Evolutionary conservation across 2,113 vertebrate genomes (phyloP).

Genomic region (Tragulus kanchil): DNA sequence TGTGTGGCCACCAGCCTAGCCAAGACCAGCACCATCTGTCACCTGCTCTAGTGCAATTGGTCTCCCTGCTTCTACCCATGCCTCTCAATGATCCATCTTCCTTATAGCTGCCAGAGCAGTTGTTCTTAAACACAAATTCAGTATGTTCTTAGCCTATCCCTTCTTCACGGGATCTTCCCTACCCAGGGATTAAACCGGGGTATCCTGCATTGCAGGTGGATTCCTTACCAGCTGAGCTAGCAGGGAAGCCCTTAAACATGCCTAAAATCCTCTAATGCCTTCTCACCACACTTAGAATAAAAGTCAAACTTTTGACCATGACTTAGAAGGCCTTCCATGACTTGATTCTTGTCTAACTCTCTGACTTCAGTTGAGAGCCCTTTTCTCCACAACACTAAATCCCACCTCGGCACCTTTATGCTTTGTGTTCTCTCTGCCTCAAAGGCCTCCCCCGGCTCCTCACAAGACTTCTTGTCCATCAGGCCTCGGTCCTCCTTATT

Average conservation of each 20-base stretch:
- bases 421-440: background rate
- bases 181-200: no score
- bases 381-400: background rate
- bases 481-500: background rate
- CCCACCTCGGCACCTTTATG: background rate
- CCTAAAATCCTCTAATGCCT: constrained; percentile 22
- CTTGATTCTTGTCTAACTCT: background rate
- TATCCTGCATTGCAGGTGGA: no score
- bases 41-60: background rate
- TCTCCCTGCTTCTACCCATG: background rate
- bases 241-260: background rate
- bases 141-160: background rate
- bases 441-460: background rate
- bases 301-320: background rate
- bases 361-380: background rate
- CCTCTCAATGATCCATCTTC: background rate
- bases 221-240: no score
- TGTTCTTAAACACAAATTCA: constrained; percentile 25
- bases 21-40: background rate
- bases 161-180: no score
- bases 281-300: background rate
- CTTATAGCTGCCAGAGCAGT: background rate
- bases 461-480: background rate
- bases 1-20: background rate
- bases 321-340: background rate